phyloP scores from a whole-genome alignment of 2,888 invertebrate genomes.

The Mechanitis mazaeus region DNA sequence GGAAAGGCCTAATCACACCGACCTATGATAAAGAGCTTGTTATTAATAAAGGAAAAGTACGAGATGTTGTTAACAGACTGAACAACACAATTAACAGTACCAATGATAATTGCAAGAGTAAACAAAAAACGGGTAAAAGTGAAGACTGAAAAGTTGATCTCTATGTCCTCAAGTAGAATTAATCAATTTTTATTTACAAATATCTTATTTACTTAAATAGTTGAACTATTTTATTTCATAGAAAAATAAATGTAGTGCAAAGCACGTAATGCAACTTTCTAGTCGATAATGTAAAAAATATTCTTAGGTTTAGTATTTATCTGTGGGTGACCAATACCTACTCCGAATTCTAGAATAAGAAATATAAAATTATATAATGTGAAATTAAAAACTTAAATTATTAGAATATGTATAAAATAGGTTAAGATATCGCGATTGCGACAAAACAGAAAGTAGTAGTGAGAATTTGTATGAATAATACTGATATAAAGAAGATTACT shows the following conservation, averaged over 20 bases:
- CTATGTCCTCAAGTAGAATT: not conserved
- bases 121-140: conserved; percentile 24
- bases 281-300: conserved; percentile 27
- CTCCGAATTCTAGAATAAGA: conserved; percentile 59
- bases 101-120: conserved; percentile 24
- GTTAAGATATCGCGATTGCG: conserved; percentile 40
- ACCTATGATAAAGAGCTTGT: conserved; percentile 67
- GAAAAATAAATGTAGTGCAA: conserved; percentile 28
- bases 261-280: conserved; percentile 30
- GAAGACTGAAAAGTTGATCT: conserved; percentile 24
- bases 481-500: conserved; percentile 34
- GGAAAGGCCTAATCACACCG: conserved; percentile 58
- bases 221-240: not conserved
- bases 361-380: conserved; percentile 40
- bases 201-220: not conserved
- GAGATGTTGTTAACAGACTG: conserved; percentile 69
- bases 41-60: conserved; percentile 68
- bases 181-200: not conserved
- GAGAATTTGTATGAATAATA: conserved; percentile 50
- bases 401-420: conserved; percentile 25
- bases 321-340: conserved; percentile 50
- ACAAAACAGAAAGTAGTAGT: conserved; percentile 64
- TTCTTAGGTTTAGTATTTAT: conserved; percentile 22
- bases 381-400: conserved; percentile 28
- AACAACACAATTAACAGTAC: conserved; percentile 48